A percentile compares a stretch with the other conserved stretches of the same genome.
Evolutionary conservation across 2,113 vertebrate genomes (phyloP).

Genomic region (Xyliphius kryptos): DNA sequence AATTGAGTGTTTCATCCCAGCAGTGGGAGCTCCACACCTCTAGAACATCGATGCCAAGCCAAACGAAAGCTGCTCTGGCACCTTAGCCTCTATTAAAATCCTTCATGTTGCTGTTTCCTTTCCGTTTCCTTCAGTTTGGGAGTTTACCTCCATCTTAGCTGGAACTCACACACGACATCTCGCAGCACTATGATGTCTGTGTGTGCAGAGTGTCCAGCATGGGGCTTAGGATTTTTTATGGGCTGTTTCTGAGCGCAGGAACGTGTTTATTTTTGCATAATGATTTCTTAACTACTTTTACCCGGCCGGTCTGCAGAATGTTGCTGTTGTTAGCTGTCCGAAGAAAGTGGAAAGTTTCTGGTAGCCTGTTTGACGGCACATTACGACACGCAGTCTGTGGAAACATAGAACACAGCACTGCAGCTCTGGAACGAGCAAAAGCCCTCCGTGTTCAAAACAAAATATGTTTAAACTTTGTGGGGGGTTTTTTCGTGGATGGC

Average conservation of each 20-base stretch:
- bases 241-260: slow-evolving; percentile 5
- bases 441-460: slow-evolving; percentile 20
- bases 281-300: slow-evolving; percentile 28
- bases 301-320: slow-evolving; percentile 18
- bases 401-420: slow-evolving; percentile 3
- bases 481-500: too few species aligned
- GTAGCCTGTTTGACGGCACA: slow-evolving; percentile 8
- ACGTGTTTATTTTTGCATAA: slow-evolving; percentile 23
- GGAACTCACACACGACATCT: slow-evolving; percentile 12
- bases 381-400: slow-evolving; percentile 11
- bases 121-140: slow-evolving; percentile 23
- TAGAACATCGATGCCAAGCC: slow-evolving; percentile 9
- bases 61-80: slow-evolving; percentile 21
- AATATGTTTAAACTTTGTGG: too few species aligned
- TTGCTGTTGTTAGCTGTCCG: slow-evolving; percentile 6
- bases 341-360: slow-evolving; percentile 27
- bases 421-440: slow-evolving; percentile 18
- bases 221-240: slow-evolving; percentile 9
- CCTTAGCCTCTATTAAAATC: slow-evolving; percentile 29
- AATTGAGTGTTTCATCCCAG: slow-evolving; percentile 24
- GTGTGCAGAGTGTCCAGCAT: slow-evolving; percentile 12
- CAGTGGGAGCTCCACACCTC: slow-evolving; percentile 11
- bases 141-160: slow-evolving; percentile 23
- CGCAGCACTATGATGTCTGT: slow-evolving; percentile 8
- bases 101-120: slow-evolving; percentile 31